Evolutionary conservation across 2,797 vertebrate genomes (phyloP).

Genomic region (Gymnothorax javanicus): DNA sequence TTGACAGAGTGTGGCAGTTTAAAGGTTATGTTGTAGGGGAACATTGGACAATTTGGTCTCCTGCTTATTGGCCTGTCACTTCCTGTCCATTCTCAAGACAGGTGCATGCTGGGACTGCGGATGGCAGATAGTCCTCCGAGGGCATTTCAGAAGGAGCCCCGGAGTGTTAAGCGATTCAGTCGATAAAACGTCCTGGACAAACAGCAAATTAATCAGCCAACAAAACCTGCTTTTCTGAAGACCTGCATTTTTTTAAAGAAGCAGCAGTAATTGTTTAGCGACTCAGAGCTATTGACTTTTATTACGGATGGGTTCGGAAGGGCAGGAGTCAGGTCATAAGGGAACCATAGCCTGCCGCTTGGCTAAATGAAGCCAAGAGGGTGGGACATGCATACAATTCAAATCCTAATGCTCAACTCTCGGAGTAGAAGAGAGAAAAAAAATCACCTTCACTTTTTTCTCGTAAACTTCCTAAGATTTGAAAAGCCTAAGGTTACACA

Average conservation of each 20-base stretch:
- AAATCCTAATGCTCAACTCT: conserved; percentile 33
- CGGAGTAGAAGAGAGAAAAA: neutral
- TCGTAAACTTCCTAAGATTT: neutral
- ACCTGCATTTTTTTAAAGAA: conserved; percentile 77
- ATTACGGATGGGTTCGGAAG: conserved; percentile 75
- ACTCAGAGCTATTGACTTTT: conserved; percentile 83
- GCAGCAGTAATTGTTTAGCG: conserved; percentile 81
- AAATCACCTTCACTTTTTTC: conserved; percentile 25
- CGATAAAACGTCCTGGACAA: conserved; percentile 69
- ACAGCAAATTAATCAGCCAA: conserved; percentile 79
- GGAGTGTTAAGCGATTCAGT: conserved; percentile 74
- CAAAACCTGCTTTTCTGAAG: conserved; percentile 67
- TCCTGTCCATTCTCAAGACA: conserved; percentile 26
- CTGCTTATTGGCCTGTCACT: conserved; percentile 28
- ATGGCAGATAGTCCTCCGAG: conserved; percentile 57
- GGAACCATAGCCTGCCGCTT: conserved; percentile 71
- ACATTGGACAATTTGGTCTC: conserved; percentile 44
- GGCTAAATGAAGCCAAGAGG: conserved; percentile 70
- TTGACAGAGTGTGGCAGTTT: conserved; percentile 44
- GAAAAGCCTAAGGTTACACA: neutral
- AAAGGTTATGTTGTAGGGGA: conserved; percentile 51
- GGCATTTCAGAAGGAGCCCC: conserved; percentile 17
- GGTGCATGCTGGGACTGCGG: conserved; percentile 52
- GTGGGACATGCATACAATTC: conserved; percentile 32
- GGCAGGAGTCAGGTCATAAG: conserved; percentile 73